Conservation (phyloP, 1,140 invertebrate genomes). For the Trichonephila clavipes region DNA sequence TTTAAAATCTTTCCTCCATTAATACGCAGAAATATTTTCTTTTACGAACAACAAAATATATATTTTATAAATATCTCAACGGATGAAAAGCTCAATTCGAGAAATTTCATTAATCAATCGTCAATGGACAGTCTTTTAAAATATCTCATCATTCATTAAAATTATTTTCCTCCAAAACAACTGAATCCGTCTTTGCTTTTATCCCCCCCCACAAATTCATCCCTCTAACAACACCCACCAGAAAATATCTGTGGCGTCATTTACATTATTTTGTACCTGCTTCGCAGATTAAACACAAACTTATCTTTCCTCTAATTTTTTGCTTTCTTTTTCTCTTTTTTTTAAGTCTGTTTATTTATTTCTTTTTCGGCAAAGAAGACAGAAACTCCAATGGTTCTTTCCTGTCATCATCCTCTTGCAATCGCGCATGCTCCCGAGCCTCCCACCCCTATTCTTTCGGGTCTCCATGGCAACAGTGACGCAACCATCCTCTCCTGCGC, state of each 20-base stretch:
- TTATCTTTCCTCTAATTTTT: background rate
- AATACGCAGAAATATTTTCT: too few relatives aligned
- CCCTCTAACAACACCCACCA: background rate
- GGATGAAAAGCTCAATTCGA: too few relatives aligned
- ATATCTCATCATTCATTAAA: too few relatives aligned
- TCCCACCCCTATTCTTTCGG: slow-evolving; percentile 10
- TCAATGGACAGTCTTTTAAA: too few relatives aligned
- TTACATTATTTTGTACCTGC: background rate
- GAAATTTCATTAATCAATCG: too few relatives aligned
- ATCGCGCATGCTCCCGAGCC: slow-evolving; percentile 10
- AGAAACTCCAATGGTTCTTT: slow-evolving; percentile 24
- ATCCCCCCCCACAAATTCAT: too few relatives aligned
- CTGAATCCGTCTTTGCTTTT: too few relatives aligned
- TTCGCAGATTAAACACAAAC: background rate
- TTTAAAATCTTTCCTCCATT: too few relatives aligned
- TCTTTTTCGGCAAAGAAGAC: background rate
- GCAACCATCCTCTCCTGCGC: slow-evolving; percentile 48
- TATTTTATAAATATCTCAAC: too few relatives aligned
- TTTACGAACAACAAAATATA: too few relatives aligned
- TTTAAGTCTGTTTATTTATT: background rate
- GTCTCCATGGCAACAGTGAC: slow-evolving; percentile 59
- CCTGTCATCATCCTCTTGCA: slow-evolving; percentile 40
- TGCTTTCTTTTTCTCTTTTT: background rate
- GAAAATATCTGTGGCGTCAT: background rate
- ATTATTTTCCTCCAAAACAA: too few relatives aligned